Evolutionary conservation across 2,888 invertebrate genomes (phyloP).

Genomic region (Rhamphomyia laevipes): DNA sequence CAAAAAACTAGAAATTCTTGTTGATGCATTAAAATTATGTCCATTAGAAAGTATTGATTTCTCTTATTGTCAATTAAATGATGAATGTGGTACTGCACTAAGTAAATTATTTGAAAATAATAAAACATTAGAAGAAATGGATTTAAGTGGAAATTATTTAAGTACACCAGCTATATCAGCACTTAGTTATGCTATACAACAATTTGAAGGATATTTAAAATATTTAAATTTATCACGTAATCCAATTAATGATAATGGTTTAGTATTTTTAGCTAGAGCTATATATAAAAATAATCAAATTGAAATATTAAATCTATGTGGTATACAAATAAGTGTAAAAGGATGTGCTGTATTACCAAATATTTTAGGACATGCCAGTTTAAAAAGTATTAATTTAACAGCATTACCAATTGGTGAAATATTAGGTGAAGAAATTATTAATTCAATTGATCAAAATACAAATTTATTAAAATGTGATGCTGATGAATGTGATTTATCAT

Average conservation of each 20-base stretch:
- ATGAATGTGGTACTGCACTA: constrained; percentile 22
- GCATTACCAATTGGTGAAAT: constrained; percentile 15
- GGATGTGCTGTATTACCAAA: constrained; percentile 13
- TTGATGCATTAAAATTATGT: constrained; percentile 18
- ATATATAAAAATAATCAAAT: constrained; percentile 17
- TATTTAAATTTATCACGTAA: constrained; percentile 26
- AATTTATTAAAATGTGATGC: constrained; percentile 21
- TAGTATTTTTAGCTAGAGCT: constrained; percentile 17
- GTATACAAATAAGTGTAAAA: constrained; percentile 5
- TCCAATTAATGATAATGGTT: constrained; percentile 16
- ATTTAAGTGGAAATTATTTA: constrained; percentile 25
- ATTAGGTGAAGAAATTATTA: constrained; percentile 15
- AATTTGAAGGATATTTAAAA: constrained; percentile 13
- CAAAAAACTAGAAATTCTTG: constrained; percentile 20
- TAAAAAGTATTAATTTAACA: constrained; percentile 20
- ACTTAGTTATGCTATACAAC: constrained; percentile 11
- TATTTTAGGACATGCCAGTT: constrained; percentile 19
- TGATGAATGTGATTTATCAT: constrained; percentile 21
- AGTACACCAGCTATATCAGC: constrained; percentile 10
- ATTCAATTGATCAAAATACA: constrained; percentile 18
- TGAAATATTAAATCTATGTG: constrained; percentile 20
- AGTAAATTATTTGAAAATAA: constrained; percentile 18
- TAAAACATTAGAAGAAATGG: constrained; percentile 17
- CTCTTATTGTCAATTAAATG: constrained; percentile 22
- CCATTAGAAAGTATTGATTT: constrained; percentile 25